Base-by-base conservation (phyloP, 2,113 vertebrate genomes). In the Rhynchopsitta pachyrhyncha region DNA sequence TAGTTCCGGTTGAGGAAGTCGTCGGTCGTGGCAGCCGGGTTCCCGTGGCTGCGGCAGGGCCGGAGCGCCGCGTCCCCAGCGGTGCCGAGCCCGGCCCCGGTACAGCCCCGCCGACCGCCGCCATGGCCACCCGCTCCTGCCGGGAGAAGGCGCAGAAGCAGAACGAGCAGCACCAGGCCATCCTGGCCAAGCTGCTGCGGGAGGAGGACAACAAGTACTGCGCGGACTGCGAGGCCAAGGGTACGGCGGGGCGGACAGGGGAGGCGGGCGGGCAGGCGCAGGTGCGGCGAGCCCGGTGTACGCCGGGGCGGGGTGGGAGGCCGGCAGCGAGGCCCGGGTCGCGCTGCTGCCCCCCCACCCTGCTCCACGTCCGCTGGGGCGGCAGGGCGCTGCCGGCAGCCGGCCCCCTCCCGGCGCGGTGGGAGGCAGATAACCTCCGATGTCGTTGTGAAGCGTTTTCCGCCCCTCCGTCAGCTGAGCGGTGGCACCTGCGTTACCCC, bases 131-230 rank as follows among this genome's bases (percentile, higher is more conserved):
- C 78, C 98, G 99, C 53, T 99, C 99, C 59, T 99, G 99, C 97
- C 98, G 99, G 91, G 99, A 99, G 92, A 99, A 99, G 97, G 98
- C 99, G 59, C 99, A 99, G 98, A 99, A 99, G 98, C 98, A 98
- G 98, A 99, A 99, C 81, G 99, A 99, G 94, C 99, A 99, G 98
- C 99, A 99, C 97, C 99, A 99, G 98, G 98, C 98, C 97, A 99
- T 99, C 87, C 98, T 99, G 95, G 98, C 99, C 71, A 98, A 98
- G 97, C 99, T 99, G 98, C 98, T 99, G 94, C 94, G 99, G 74
- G 99, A 99, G 83, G 98, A 99, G 47, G 98, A 99, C 97, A 99
- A 99, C 98, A 99, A 99, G 97, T 98, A 98, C 97, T 99, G 99
- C 95, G 99, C 99, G 41, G 99, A 99, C 98, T 99, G 99, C 82